These are phyloP conservation scores for Erythrocercus mccallii DNA, from an alignment of 2,113 vertebrate species.

Conservation along the genomic window DNA sequence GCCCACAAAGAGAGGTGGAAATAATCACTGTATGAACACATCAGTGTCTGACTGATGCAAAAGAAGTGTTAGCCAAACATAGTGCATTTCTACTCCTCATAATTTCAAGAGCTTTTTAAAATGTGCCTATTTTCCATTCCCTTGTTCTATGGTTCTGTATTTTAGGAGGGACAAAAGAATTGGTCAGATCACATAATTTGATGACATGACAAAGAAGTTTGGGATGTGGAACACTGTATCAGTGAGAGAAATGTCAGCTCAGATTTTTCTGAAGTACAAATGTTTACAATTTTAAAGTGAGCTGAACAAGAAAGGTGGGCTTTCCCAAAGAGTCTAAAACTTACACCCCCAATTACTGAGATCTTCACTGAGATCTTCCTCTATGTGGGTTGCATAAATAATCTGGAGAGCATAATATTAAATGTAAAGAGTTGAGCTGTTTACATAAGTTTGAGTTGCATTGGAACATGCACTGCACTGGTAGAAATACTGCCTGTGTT, in stretches of 20 bases:
- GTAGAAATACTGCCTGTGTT: conserved; percentile 15
- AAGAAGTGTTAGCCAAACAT: background rate
- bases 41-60: background rate
- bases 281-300: background rate
- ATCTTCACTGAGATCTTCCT: background rate
- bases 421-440: conserved; percentile 1
- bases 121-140: background rate
- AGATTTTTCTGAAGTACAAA: background rate
- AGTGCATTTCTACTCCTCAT: background rate
- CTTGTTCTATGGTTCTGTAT: background rate
- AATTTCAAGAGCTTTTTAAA: background rate
- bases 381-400: conserved; percentile 33
- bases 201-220: background rate
- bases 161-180: background rate
- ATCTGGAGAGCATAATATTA: conserved; percentile 42
- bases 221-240: background rate
- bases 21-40: background rate
- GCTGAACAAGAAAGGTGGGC: background rate
- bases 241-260: background rate
- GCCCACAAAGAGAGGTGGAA: background rate
- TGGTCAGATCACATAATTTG: background rate
- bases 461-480: background rate
- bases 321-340: background rate
- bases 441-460: conserved; percentile 9
- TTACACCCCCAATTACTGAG: background rate